A percentile compares a stretch with the other conserved stretches of the same genome.
Conservation (phyloP, 2,113 vertebrate genomes). For the Sceloporus undulatus region DNA sequence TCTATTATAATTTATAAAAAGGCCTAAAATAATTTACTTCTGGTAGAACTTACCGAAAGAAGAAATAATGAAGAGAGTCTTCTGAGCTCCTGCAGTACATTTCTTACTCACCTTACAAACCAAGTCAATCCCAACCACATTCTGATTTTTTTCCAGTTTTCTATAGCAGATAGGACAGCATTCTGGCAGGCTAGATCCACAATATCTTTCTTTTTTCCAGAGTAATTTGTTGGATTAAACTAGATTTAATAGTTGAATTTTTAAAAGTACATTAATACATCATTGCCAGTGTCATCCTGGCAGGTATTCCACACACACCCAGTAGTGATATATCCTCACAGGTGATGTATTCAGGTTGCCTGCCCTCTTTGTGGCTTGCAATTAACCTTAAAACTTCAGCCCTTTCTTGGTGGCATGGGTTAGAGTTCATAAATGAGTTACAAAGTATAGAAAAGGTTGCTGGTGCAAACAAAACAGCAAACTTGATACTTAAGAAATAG, state of each 20-base stretch:
- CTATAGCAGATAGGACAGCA: neutral
- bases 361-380: slow-evolving; percentile 8
- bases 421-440: slow-evolving; percentile 5
- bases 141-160: neutral
- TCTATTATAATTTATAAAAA: neutral
- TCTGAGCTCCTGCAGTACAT: neutral
- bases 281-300: neutral
- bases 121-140: too few species aligned
- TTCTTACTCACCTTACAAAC: neutral
- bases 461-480: neutral
- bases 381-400: slow-evolving; percentile 9
- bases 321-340: slow-evolving; percentile 1
- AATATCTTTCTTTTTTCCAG: neutral
- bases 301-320: neutral
- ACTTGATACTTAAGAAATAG: neutral
- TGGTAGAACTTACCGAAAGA: neutral
- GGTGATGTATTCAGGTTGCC: neutral
- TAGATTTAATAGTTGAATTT: neutral
- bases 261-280: neutral
- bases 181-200: neutral
- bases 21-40: neutral
- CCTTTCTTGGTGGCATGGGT: neutral
- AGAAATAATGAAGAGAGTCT: neutral
- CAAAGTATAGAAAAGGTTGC: neutral
- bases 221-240: neutral